Conservation (phyloP, 1,140 invertebrate genomes). For the Sinella curviseta region DNA sequence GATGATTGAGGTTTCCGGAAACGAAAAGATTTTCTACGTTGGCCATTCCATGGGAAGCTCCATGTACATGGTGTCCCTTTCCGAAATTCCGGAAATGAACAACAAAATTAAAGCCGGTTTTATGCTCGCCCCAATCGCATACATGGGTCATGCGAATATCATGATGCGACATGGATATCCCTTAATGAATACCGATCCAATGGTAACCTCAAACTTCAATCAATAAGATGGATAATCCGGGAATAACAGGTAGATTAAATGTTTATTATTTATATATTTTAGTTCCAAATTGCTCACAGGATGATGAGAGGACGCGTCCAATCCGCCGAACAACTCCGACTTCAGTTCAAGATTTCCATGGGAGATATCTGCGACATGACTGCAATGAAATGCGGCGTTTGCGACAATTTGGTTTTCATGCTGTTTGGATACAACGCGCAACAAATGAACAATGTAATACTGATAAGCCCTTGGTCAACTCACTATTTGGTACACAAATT, state of each 20-base stretch:
- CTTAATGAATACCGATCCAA: not conserved
- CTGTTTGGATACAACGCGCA: not conserved
- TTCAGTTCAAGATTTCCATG: not conserved
- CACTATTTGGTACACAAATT: not conserved
- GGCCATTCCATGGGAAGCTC: slow-evolving; percentile 60
- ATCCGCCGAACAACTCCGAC: too few species aligned
- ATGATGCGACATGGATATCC: not conserved
- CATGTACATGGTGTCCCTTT: slow-evolving; percentile 62
- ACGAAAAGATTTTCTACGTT: slow-evolving; percentile 56
- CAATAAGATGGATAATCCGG: too few species aligned
- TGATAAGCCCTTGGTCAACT: too few species aligned
- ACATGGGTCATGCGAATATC: not conserved
- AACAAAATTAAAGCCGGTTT: slow-evolving; percentile 53
- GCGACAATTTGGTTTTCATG: not conserved
- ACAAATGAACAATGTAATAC: not conserved
- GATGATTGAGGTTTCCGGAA: slow-evolving; percentile 55
- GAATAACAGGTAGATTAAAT: too few species aligned
- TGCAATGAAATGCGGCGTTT: not conserved
- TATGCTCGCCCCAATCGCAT: not conserved
- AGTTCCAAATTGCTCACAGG: too few species aligned
- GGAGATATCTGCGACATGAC: not conserved
- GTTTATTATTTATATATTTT: too few species aligned
- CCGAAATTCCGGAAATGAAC: slow-evolving; percentile 60
- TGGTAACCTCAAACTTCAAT: too few species aligned
- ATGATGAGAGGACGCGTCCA: too few species aligned